A percentile compares a stretch with the other conserved stretches of the same genome.
Evolutionary conservation across 2,888 invertebrate genomes (phyloP).

Genomic region (Catocala sponsa): DNA sequence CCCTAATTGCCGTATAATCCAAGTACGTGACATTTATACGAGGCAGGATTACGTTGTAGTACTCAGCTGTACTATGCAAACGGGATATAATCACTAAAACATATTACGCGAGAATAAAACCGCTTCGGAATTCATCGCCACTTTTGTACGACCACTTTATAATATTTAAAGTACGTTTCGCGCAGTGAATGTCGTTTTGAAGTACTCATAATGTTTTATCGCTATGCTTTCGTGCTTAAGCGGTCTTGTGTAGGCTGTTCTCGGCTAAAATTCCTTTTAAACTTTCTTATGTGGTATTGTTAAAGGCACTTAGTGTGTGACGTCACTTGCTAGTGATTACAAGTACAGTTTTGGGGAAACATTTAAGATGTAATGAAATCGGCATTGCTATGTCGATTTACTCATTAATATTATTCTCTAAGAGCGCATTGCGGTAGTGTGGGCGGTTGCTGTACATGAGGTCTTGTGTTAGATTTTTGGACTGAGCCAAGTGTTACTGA

Average conservation of each 20-base stretch:
- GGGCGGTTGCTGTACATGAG: no score
- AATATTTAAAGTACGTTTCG: background rate
- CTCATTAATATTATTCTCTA: no score
- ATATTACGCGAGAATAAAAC: slow-evolving; percentile 7
- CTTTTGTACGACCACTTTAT: background rate
- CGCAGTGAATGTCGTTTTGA: slow-evolving; percentile 11
- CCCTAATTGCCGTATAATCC: slow-evolving; percentile 76
- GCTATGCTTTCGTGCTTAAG: slow-evolving; percentile 9
- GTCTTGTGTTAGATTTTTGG: no score
- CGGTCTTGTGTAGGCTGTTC: background rate
- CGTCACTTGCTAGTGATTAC: slow-evolving; percentile 22
- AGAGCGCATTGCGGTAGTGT: no score
- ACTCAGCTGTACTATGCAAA: slow-evolving; percentile 24
- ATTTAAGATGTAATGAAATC: no score
- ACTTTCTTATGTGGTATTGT: slow-evolving; percentile 42
- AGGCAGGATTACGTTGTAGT: slow-evolving; percentile 61
- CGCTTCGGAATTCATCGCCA: slow-evolving; percentile 6
- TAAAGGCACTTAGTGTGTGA: slow-evolving; percentile 28
- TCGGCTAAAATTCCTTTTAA: slow-evolving; percentile 36
- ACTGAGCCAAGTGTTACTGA: no score
- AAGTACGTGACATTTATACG: slow-evolving; percentile 69
- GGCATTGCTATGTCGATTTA: no score
- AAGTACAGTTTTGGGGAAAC: no score
- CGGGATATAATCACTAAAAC: slow-evolving; percentile 2
- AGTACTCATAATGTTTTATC: background rate